Conservation (phyloP, 2,797 vertebrate species). For the Platalea minor region DNA sequence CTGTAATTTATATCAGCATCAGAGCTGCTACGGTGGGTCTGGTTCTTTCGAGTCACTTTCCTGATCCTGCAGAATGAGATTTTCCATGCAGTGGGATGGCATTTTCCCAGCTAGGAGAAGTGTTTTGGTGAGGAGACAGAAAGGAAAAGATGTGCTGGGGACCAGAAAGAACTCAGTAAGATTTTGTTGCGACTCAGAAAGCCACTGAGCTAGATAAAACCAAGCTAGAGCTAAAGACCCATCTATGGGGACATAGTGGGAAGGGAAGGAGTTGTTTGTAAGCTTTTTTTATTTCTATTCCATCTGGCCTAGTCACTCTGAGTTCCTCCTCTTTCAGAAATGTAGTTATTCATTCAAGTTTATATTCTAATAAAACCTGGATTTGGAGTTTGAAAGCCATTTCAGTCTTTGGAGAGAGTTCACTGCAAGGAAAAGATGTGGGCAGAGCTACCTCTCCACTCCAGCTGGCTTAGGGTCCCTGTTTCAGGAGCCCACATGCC, state of each 20-base stretch:
- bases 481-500: not conserved
- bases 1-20: not conserved
- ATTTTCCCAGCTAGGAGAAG: not conserved
- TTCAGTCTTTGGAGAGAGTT: not conserved
- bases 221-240: not conserved
- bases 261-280: not conserved
- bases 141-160: not conserved
- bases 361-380: not conserved
- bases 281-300: not conserved
- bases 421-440: not conserved
- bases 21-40: not conserved
- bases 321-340: not conserved
- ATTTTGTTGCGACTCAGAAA: not conserved
- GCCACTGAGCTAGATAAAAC: not conserved
- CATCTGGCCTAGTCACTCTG: not conserved
- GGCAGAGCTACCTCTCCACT: not conserved
- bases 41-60: not conserved
- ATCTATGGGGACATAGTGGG: not conserved
- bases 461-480: not conserved
- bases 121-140: not conserved
- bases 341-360: not conserved
- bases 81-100: not conserved
- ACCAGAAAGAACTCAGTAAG: not conserved
- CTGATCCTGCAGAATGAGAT: not conserved
- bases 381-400: not conserved